Evolutionary conservation across 2,888 invertebrate species (phyloP), one percentile per base, ranked within the genome.

Genomic region (Rhorus exstirpatorius): DNA sequence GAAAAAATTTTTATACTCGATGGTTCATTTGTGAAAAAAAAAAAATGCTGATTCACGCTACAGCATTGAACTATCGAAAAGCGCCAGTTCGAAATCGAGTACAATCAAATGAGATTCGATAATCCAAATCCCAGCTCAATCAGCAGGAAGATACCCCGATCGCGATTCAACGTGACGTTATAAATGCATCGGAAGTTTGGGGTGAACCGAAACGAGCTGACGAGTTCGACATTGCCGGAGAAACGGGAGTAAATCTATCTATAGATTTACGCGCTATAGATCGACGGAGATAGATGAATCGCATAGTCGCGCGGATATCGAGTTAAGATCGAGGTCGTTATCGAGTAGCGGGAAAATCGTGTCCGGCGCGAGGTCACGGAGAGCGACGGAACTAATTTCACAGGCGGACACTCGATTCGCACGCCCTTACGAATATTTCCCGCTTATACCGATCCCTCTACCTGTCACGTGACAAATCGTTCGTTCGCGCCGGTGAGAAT

Each of bases 331-430:
- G 80, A 79, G 76, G 53, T 67, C 60, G 63, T 65, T 82, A 81
- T 76, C 79, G 76, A 74, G 70, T 60, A 35, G 12, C 63, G 53
- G 67, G 84, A 79, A 80, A 83, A 84, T 84, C 77, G 74, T 70
- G 49, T 82, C 51, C 53, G 60, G 58, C 46, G 60, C 65, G 76
- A 26, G 68, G 26, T 78, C 78, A 63, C 63, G 31, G 79, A 79
- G 4, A n/a, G 71, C 83, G 79, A 83, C 79, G 78, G 82, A 84
- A 85, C 84, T 84, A 85, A 85, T 85, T 84, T 83, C 74, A 75
- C 78, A 72, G 67, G 78, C 79, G 75, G 79, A 79, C 84, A 81
- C 81, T 79, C 76, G 74, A 49, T 76, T 67, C 68, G 63, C 58
- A 55, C 75, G 46, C 61, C 68, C 71, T 60, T 67, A 41, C 55